Evolutionary conservation across 2,113 vertebrate species (phyloP).

Genomic region (Malurus melanocephalus): DNA sequence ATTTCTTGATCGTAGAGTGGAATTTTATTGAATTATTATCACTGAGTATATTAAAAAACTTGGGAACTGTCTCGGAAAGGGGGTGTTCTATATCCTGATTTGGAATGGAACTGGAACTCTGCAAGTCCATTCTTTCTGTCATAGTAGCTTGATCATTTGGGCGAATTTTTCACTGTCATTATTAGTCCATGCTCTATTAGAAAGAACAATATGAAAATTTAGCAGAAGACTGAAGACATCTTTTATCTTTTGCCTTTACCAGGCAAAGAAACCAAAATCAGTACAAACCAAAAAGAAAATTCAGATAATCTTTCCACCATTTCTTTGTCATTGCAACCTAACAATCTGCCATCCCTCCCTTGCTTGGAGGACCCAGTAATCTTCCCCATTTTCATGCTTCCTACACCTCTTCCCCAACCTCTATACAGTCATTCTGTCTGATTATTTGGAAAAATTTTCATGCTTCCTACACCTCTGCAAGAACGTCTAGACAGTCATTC

Average conservation of each 20-base stretch:
- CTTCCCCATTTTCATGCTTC: not conserved
- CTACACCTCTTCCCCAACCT: accelerated
- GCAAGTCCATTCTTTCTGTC: not conserved
- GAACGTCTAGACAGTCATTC: not conserved
- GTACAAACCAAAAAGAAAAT: not conserved
- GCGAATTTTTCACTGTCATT: not conserved
- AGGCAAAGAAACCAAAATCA: not conserved
- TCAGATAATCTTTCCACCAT: not conserved
- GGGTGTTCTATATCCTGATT: not conserved
- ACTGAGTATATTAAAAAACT: not conserved
- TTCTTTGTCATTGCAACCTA: not conserved
- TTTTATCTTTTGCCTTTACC: not conserved
- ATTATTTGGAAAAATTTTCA: not conserved
- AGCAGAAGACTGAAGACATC: not conserved
- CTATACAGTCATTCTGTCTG: not conserved
- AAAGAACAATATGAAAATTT: not conserved
- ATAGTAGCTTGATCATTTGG: not conserved
- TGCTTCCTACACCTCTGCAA: accelerated
- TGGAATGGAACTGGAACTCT: not conserved
- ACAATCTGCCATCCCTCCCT: not conserved
- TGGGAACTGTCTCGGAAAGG: accelerated
- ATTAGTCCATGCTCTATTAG: not conserved
- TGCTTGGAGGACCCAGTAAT: not conserved
- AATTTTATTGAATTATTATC: not conserved
- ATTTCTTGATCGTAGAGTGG: not conserved